Conservation (phyloP, 1,140 invertebrate species). For the Ptiloglossa arizonensis region DNA sequence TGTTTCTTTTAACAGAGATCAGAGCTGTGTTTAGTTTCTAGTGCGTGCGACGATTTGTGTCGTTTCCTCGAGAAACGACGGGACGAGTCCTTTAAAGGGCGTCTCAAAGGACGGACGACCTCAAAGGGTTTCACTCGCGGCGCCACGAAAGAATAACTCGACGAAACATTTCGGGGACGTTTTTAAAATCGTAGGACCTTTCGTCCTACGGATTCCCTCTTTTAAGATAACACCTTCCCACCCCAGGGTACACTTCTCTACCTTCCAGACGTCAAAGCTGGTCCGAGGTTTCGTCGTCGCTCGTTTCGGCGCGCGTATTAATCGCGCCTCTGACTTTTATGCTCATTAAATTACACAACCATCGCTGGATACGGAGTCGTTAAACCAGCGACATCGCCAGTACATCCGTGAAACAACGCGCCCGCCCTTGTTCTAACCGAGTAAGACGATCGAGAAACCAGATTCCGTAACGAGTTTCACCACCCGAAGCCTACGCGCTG, state of each 20-base stretch:
- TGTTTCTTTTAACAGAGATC: constrained; percentile 20
- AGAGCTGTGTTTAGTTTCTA: constrained; percentile 14
- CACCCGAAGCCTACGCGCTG: constrained; percentile 52
- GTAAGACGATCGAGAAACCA: constrained; percentile 68
- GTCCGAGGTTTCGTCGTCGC: background rate
- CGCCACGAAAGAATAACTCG: background rate
- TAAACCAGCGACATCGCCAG: constrained; percentile 63
- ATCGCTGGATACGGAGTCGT: constrained; percentile 55
- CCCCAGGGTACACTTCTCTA: background rate
- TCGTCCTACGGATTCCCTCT: no score
- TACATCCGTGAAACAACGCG: constrained; percentile 60
- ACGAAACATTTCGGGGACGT: background rate
- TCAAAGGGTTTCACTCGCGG: constrained; percentile 3
- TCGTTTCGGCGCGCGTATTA: constrained; percentile 42
- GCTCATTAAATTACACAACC: constrained; percentile 67
- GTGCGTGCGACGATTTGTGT: constrained; percentile 11
- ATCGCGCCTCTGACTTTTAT: constrained; percentile 65
- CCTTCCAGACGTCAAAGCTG: constrained; percentile 12
- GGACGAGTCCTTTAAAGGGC: background rate
- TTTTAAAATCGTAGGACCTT: constrained; percentile 3
- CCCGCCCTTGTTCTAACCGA: constrained; percentile 47
- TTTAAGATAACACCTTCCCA: background rate
- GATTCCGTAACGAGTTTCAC: constrained; percentile 51
- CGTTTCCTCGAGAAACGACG: constrained; percentile 1
- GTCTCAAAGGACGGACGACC: background rate